Evolutionary conservation across 2,888 invertebrate species (phyloP), one percentile per base, ranked within the genome.

Genomic region (Tachina grossa): DNA sequence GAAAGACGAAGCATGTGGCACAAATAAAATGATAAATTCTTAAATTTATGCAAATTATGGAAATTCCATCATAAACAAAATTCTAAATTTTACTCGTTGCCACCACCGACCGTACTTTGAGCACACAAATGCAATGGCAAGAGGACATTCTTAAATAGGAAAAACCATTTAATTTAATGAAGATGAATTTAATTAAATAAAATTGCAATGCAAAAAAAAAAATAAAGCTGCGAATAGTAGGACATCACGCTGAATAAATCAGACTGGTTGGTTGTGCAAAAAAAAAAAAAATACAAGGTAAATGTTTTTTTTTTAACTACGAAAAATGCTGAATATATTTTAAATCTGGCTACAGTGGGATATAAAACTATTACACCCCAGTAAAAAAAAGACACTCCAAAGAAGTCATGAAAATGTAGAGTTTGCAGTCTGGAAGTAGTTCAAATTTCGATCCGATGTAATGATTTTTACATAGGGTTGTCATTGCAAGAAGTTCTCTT

Each of bases 131-230:
- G 14, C 31, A 31, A 31, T 31, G 31, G 31, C 31, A 31, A 31
- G 31, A 31, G 31, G 31, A 19, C 22, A 51, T 49, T 39, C 43
- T 49, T 22, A 66, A 81, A 68, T 31, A 57, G 8, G 22, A 43
- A 61, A 75, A 76, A 65, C 51, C 59, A 72, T 66, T 69, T 77
- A 13, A 47, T 65, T 63, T 83, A 83, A 77, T 83, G 72, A 83
- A 83, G 83, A 83, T 68, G 59, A 72, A 83, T 83, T 77, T 77
- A 83, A 83, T 83, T 72, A 83, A 83, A 77, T 77, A 39, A 59
- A 77, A 71, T 51, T 65, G 69, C 69, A 82, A 63, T 76, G 63
- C 31, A 31, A 31, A 31, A 31, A 31, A 6, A 31, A 74, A 69
- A 75, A 75, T 68, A 81, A 66, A 83, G 57, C 65, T 83, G 68